phyloP scores from a whole-genome alignment of 2,113 vertebrate species.

The Pandion haliaetus region DNA sequence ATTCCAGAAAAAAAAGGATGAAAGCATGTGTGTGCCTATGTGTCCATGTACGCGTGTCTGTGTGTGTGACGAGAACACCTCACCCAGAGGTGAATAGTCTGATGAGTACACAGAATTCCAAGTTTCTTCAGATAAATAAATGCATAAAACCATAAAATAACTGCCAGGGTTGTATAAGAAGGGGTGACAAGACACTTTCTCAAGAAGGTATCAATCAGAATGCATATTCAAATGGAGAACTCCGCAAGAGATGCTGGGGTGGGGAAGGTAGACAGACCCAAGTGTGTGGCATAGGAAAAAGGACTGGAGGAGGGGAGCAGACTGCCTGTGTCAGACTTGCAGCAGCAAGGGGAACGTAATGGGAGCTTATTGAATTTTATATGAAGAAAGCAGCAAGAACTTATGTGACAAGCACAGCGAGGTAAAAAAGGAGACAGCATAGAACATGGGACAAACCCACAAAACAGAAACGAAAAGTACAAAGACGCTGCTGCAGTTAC shows the following conservation, averaged over 20 bases:
- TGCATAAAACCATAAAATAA: background rate
- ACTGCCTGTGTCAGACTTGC: background rate
- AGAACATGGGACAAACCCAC: background rate
- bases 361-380: background rate
- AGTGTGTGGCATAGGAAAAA: background rate
- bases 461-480: background rate
- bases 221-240: background rate
- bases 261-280: background rate
- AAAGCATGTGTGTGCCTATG: fast-evolving
- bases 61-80: background rate
- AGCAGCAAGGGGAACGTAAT: background rate
- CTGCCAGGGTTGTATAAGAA: background rate
- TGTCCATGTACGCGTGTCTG: no score
- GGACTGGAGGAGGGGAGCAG: background rate
- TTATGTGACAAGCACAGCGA: background rate
- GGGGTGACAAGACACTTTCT: background rate
- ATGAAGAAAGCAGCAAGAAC: background rate
- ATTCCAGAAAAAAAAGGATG: background rate
- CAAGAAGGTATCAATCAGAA: background rate
- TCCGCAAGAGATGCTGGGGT: background rate
- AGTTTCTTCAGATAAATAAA: background rate
- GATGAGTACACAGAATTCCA: background rate
- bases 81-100: background rate
- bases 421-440: background rate
- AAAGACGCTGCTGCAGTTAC: background rate